Conservation (phyloP, 1,140 invertebrate species). For the Cyphomyrmex costatus region DNA sequence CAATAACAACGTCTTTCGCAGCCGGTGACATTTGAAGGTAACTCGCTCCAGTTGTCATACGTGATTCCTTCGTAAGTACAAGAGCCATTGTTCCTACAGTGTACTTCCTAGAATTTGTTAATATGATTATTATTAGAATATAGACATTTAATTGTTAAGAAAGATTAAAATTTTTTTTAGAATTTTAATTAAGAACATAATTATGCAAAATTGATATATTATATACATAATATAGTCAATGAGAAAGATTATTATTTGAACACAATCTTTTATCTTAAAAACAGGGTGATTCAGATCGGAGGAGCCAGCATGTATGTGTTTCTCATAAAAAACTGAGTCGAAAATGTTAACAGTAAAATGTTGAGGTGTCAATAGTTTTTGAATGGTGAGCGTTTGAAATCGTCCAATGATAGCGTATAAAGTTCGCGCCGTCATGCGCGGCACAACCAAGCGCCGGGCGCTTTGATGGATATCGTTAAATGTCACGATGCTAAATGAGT, state of each 20-base stretch:
- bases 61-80: conserved; percentile 90
- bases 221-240: not conserved
- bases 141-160: not conserved
- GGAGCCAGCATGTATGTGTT: too few relatives aligned
- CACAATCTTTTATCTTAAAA: not conserved
- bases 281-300: too few relatives aligned
- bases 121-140: not conserved
- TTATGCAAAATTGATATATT: not conserved
- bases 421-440: too few relatives aligned
- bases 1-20: conserved; percentile 95
- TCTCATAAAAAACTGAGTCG: too few relatives aligned
- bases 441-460: too few relatives aligned
- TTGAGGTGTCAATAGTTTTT: too few relatives aligned
- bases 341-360: too few relatives aligned
- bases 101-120: conserved; percentile 87
- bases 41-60: conserved; percentile 88
- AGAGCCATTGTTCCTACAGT: conserved; percentile 92
- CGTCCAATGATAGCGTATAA: too few relatives aligned
- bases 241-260: not conserved
- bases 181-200: not conserved
- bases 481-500: too few relatives aligned
- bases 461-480: too few relatives aligned
- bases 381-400: too few relatives aligned
- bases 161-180: not conserved
- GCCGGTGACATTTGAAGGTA: conserved; percentile 89